Base-by-base conservation (phyloP, 2,797 vertebrate species). In the Acanthopagrus latus region DNA sequence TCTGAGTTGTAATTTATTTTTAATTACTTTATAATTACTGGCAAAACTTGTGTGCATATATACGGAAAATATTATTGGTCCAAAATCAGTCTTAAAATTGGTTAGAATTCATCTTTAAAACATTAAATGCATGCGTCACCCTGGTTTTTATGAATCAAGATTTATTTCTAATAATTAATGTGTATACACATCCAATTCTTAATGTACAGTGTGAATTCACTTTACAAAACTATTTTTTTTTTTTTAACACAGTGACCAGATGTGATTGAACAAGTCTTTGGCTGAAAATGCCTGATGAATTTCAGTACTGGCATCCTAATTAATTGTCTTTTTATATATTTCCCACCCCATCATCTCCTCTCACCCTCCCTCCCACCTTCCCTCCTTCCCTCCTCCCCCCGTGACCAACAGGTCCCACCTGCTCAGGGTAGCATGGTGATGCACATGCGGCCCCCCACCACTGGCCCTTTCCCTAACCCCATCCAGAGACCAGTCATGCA, bases 401-500 rank as follows among this genome's bases (percentile, higher is more conserved):
- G 9, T 58, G 48, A 54, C 75, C 74, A 55, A 62, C 83, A 95
- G 95, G 92, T 95, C 54, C 91, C 94, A 54, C 87, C 93, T 81
- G 88, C 91, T 65, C 95, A 96, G 88, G 95, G 94, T 88, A 95
- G 91, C 91, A 95, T 96, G 95, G 91, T 96, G 86, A 96, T 96
- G 95, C 96, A 96, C 94, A 95, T 96, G 93, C 94, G 95, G 2
- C 94, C 95, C 65, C 93, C 95, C 81, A 93, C 93, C 89, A 93
- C 93, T 5, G 95, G 96, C 79, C 94, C 95, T 62, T 96, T 95
- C 87, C 96, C 96, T 57, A 96, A 86, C 84, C 96, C 96, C 77
- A 96, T 96, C 82, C 96, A 96, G 88, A 92, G 96, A 85, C 96
- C 96, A 46, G 88, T 96, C 79, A 96, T 96, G 95, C 95, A 96